phyloP scores from a whole-genome alignment of 2,888 invertebrate genomes.

The Pristionchus exspectatus region DNA sequence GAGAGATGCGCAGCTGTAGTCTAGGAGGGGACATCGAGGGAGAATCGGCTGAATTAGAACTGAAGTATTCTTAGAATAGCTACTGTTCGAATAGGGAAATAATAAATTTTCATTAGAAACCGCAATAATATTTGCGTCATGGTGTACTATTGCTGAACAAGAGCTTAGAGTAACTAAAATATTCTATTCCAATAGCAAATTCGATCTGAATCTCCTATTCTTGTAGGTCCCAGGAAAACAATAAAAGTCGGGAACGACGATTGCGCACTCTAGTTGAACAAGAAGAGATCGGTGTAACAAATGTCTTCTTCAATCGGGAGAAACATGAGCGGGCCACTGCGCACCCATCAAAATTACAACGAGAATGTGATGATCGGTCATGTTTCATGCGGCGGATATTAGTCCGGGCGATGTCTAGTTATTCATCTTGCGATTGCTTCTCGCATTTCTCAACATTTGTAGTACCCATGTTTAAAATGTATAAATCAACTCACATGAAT shows the following conservation, averaged over 20 bases:
- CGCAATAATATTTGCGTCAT: too few species aligned
- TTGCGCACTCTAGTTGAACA: not conserved
- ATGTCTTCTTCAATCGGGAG: not conserved
- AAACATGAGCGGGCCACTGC: not conserved
- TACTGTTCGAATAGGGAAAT: too few species aligned
- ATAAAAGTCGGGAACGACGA: not conserved
- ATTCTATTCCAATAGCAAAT: too few species aligned
- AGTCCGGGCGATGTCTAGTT: not conserved
- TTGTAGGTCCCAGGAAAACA: not conserved
- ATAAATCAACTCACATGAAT: not conserved
- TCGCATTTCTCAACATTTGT: not conserved
- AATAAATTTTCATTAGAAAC: too few species aligned
- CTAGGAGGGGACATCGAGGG: not conserved
- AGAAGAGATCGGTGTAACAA: not conserved
- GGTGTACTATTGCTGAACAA: too few species aligned
- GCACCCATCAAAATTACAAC: slow-evolving; percentile 19
- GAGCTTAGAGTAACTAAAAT: too few species aligned
- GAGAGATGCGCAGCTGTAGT: slow-evolving; percentile 23
- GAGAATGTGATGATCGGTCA: not conserved
- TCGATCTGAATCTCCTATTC: too few species aligned
- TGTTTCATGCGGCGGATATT: slow-evolving; percentile 13
- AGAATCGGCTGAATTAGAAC: not conserved
- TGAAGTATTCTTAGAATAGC: too few species aligned
- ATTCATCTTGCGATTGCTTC: not conserved
- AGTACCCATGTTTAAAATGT: not conserved